Evolutionary conservation across 2,113 vertebrate genomes (phyloP), one percentile per base, ranked within the genome.

Genomic region (Egretta garzetta): DNA sequence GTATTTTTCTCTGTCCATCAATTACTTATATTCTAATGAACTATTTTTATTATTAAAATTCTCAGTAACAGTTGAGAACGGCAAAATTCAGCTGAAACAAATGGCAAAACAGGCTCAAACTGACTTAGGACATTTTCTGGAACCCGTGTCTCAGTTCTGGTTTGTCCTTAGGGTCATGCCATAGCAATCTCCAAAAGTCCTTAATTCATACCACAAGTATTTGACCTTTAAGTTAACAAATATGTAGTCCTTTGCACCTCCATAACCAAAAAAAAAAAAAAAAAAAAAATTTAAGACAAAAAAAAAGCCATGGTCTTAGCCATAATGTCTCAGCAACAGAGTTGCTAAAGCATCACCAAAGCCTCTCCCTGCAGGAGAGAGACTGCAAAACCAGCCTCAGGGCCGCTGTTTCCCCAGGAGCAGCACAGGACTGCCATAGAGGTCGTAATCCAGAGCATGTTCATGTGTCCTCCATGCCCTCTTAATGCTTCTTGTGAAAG

Each of bases 231-330:
- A 55, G 49, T 9, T 4, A 62, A 32, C 22, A 56, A 23, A 56
- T 15, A 32, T 1, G 1, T 17, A 26, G 4, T 41, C 10, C 7
- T 62, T 13, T 66, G 35, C 14, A 60, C 10, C 2, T 27, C 5
- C 12, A 35, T 41, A 5, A 20, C 28, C 35, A 67, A 26, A 33
- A 12, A 2, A 11, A 43, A 67, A 26, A 33, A 12, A 2, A 11
- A 43, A 5, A 41, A 41, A 4, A 41, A 16, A 64, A 16, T 41
- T 1, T 15, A 33, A 37, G 6, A 30, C 10, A 12, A 67, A 64
- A 39, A 35, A 8, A 43, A 30, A 13, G 0, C 19, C 19, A 16
- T 7, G 3, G 7, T 39, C 37, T 80, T 70, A n/a, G 9, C 13
- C 47, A 14, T 9, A 68, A 9, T 10, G 20, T 58, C 24, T 76